Evolutionary conservation across 2,888 invertebrate species (phyloP).

Genomic region (Drosophila mimetica): DNA sequence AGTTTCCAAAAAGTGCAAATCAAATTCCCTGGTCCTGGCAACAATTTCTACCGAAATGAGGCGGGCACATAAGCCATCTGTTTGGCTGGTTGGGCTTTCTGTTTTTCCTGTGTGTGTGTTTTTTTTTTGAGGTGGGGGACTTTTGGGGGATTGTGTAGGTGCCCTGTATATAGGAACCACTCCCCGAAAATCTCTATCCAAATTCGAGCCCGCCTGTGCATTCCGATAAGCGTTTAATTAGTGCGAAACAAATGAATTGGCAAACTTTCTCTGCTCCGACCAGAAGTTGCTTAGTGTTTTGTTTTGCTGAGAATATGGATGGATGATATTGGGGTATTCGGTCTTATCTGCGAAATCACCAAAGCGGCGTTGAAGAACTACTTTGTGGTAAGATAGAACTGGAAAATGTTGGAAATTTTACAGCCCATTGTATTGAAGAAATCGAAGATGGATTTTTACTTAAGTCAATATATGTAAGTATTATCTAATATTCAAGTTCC

Average conservation of each 20-base stretch:
- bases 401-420: neutral
- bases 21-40: slow-evolving; percentile 66
- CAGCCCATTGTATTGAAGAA: no score
- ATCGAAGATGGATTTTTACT: no score
- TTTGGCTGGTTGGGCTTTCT: neutral
- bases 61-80: slow-evolving; percentile 8
- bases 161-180: slow-evolving; percentile 3
- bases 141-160: neutral
- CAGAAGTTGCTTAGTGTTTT: slow-evolving; percentile 11
- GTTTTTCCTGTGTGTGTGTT: no score
- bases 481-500: no score
- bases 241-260: slow-evolving; percentile 49
- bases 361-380: neutral
- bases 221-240: slow-evolving; percentile 47
- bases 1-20: slow-evolving; percentile 72
- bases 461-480: no score
- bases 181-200: neutral
- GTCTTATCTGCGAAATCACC: neutral
- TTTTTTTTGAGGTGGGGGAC: neutral
- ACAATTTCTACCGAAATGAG: slow-evolving; percentile 60
- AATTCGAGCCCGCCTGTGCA: slow-evolving; percentile 17
- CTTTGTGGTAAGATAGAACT: neutral
- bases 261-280: slow-evolving; percentile 22
- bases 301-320: slow-evolving; percentile 21
- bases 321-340: slow-evolving; percentile 13